These are phyloP conservation scores for Apodemia duryi DNA, from an alignment of 2,888 invertebrate genomes.

Conservation along the genomic window DNA sequence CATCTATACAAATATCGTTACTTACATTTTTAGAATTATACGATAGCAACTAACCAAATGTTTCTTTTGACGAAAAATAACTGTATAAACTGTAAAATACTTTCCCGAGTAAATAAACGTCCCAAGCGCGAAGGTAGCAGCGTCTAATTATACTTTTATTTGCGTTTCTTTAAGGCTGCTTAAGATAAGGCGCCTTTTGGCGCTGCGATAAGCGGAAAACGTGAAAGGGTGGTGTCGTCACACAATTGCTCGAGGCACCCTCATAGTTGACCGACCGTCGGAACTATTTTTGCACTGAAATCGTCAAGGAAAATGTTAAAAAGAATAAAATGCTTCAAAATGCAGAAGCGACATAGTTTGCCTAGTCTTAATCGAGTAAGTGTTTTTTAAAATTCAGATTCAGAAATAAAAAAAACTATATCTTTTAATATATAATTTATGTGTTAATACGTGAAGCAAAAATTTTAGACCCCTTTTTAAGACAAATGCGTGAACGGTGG, in stretches of 20 bases:
- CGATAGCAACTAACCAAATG: no score
- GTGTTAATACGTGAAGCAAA: no score
- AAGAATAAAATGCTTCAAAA: no score
- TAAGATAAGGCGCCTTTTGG: slow-evolving; percentile 9
- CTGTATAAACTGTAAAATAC: not conserved
- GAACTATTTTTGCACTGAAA: not conserved
- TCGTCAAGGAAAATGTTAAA: not conserved
- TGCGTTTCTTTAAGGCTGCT: slow-evolving; percentile 9
- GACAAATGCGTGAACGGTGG: no score
- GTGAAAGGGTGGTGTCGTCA: not conserved
- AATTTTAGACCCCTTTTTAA: no score
- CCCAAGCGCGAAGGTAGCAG: not conserved
- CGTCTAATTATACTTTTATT: slow-evolving; percentile 13
- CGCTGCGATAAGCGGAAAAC: not conserved
- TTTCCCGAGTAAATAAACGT: not conserved
- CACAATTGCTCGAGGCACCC: not conserved
- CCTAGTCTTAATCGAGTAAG: no score
- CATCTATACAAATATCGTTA: no score
- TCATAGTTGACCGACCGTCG: not conserved
- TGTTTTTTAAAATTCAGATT: no score
- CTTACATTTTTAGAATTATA: no score
- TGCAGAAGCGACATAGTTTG: no score
- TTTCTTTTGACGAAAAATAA: not conserved
- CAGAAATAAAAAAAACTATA: no score
- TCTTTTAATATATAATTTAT: no score